These are phyloP conservation scores for Lepetodrilus schrolli DNA, from an alignment of 2,888 invertebrate genomes.

Conservation along the genomic window DNA sequence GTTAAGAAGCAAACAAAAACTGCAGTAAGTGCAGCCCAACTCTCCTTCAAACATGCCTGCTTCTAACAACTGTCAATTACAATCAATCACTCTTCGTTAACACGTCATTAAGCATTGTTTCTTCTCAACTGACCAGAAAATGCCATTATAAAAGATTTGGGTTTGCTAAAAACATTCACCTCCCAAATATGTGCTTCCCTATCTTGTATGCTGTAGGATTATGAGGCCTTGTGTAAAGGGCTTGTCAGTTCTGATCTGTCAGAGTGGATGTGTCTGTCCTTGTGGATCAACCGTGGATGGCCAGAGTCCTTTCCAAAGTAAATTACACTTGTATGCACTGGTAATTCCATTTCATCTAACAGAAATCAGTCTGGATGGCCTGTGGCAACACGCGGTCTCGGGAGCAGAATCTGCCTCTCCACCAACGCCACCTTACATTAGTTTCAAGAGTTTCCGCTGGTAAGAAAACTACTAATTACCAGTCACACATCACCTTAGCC, in stretches of 20 bases:
- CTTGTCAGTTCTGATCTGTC: conserved; percentile 32
- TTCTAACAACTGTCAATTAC: conserved; percentile 39
- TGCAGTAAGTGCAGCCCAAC: background rate
- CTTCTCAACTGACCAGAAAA: conserved; percentile 34
- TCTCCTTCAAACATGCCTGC: conserved; percentile 23
- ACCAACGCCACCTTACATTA: conserved; percentile 13
- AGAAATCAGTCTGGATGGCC: conserved; percentile 20
- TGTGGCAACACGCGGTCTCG: conserved; percentile 5
- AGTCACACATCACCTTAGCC: conserved; percentile 13
- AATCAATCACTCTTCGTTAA: conserved; percentile 40
- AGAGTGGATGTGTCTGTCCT: conserved; percentile 18
- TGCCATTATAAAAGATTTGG: conserved; percentile 5
- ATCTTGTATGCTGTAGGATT: conserved; percentile 28
- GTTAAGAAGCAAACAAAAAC: conserved; percentile 19
- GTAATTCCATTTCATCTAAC: conserved; percentile 25
- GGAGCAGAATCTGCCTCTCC: conserved; percentile 1
- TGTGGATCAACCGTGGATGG: background rate
- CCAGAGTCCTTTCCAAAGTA: conserved; percentile 9
- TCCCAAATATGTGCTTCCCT: conserved; percentile 30
- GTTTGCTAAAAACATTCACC: conserved; percentile 36
- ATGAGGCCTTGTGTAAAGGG: conserved; percentile 4
- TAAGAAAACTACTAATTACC: conserved; percentile 27
- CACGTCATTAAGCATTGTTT: conserved; percentile 37
- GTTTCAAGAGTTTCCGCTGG: conserved; percentile 14
- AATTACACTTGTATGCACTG: conserved; percentile 25